These are phyloP conservation scores for Lepidothrix coronata DNA, from an alignment of 2,113 vertebrate genomes.

Conservation along the genomic window DNA sequence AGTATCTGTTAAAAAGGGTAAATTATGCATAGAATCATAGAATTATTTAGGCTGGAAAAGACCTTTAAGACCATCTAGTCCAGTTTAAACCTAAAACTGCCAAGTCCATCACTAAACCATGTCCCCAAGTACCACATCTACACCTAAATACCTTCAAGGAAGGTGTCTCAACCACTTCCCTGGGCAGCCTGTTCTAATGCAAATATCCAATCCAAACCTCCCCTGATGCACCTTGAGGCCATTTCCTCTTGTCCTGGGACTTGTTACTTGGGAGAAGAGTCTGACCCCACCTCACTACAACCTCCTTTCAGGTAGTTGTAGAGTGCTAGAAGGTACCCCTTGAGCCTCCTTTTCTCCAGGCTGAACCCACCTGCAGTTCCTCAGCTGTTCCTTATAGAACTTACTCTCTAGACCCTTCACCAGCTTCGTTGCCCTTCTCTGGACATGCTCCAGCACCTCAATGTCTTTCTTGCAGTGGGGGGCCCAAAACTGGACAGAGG, in stretches of 20 bases:
- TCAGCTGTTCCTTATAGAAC: neutral
- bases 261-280: neutral
- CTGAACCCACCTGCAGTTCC: neutral
- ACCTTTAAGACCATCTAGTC: neutral
- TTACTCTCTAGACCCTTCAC: neutral
- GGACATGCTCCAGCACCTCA: neutral
- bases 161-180: neutral
- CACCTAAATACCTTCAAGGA: neutral
- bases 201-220: neutral
- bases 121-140: neutral
- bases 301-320: neutral
- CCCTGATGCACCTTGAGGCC: neutral
- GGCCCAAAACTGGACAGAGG: neutral
- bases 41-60: neutral
- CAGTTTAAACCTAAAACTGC: neutral
- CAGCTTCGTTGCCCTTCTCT: neutral
- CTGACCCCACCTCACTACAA: neutral
- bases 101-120: neutral
- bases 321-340: neutral
- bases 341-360: neutral
- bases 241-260: neutral
- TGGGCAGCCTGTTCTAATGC: neutral
- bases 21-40: neutral
- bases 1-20: neutral
- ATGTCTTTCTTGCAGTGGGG: neutral